These are phyloP conservation scores for Drosophila asahinai DNA, from an alignment of 1,140 invertebrate species.

Conservation along the genomic window DNA sequence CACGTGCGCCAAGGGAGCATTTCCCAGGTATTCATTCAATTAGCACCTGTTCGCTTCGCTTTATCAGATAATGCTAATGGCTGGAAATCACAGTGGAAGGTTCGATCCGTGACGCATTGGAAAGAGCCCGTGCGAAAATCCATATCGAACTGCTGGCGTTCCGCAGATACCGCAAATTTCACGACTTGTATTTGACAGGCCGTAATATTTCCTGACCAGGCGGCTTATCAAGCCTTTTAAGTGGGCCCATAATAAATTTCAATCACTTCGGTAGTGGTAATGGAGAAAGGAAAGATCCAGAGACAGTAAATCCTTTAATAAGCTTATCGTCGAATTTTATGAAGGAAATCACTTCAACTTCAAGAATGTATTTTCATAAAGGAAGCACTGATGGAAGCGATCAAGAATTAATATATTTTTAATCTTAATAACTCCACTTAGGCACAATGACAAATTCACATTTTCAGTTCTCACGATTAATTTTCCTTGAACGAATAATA, in stretches of 20 bases:
- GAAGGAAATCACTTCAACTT: neutral
- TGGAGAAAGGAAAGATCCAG: neutral
- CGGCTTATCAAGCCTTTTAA: neutral
- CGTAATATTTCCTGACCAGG: slow-evolving; percentile 7
- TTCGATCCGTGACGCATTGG: slow-evolving; percentile 8
- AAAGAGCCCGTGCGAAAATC: slow-evolving; percentile 13
- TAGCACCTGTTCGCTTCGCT: slow-evolving; percentile 18
- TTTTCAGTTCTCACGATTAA: neutral
- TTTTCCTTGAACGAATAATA: neutral
- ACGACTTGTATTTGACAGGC: slow-evolving; percentile 3
- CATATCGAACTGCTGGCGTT: slow-evolving; percentile 16
- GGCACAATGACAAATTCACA: neutral
- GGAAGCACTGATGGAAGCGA: too few relatives aligned
- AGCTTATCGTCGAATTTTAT: neutral
- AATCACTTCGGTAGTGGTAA: neutral
- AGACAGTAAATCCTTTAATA: neutral
- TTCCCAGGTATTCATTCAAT: slow-evolving; percentile 23
- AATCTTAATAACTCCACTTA: neutral
- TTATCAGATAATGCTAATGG: slow-evolving; percentile 31
- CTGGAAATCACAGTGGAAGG: slow-evolving; percentile 4
- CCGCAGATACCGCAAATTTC: slow-evolving; percentile 23
- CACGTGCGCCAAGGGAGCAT: slow-evolving; percentile 24
- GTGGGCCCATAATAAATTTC: neutral
- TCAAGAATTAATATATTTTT: neutral
- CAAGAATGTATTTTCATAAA: too few relatives aligned